Percentiles rank a stretch among this genome's conserved stretches.
Evolutionary conservation across 2,113 vertebrate species (phyloP).

Genomic region (Bostrychus sinensis): DNA sequence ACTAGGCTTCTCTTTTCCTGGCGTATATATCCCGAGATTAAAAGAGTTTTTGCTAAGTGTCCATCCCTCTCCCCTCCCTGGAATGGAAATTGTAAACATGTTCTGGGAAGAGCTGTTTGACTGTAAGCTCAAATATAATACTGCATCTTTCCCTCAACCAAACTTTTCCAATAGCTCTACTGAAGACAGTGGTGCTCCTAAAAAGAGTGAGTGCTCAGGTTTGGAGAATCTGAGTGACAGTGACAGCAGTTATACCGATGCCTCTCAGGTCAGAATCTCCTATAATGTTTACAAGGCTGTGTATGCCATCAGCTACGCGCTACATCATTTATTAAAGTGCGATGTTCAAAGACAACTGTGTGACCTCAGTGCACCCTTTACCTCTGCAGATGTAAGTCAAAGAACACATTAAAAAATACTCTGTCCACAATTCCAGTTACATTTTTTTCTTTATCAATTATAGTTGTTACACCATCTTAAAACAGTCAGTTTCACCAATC

Average conservation of each 20-base stretch:
- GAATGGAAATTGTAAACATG: constrained; percentile 71
- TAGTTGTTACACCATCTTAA: constrained; percentile 77
- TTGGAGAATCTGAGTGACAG: constrained; percentile 64
- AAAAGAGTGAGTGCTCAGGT: constrained; percentile 67
- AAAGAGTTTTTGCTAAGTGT: constrained; percentile 71
- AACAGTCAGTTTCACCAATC: constrained; percentile 76
- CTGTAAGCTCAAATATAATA: constrained; percentile 63
- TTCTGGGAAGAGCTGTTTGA: constrained; percentile 80
- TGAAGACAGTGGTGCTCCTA: neutral
- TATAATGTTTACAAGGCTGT: constrained; percentile 81
- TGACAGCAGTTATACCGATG: constrained; percentile 70
- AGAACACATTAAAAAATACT: too few species aligned
- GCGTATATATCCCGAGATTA: constrained; percentile 67
- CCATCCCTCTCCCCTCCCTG: constrained; percentile 60
- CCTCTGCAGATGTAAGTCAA: constrained; percentile 65
- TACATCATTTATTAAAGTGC: constrained; percentile 70
- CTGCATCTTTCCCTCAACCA: neutral
- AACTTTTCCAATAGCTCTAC: neutral
- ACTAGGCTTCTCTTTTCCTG: constrained; percentile 74
- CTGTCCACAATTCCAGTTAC: too few species aligned
- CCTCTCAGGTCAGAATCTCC: constrained; percentile 72
- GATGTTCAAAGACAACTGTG: constrained; percentile 39
- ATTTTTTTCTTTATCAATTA: neutral
- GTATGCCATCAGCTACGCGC: constrained; percentile 72
- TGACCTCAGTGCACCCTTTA: constrained; percentile 49